Evolutionary conservation across 2,113 vertebrate species (phyloP).

Genomic region (Mus spicilegus): DNA sequence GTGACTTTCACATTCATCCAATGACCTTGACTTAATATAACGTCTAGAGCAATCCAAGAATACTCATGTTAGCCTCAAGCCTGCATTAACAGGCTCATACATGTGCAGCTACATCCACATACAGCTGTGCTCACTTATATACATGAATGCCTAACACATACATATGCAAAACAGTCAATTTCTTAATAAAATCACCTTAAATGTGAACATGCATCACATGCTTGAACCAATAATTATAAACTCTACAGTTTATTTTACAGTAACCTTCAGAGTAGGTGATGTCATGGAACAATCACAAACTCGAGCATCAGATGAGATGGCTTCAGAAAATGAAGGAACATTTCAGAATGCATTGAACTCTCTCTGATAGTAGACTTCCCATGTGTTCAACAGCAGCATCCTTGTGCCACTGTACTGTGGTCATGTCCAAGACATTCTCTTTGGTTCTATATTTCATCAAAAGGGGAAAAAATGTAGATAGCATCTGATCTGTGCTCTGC

Average conservation of each 20-base stretch:
- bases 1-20: neutral
- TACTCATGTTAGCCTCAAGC: neutral
- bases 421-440: rapidly evolving
- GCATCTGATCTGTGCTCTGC: rapidly evolving
- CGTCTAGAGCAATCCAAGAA: neutral
- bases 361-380: neutral
- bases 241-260: neutral
- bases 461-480: neutral
- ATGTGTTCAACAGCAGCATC: neutral
- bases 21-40: neutral
- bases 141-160: neutral
- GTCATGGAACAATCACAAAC: neutral
- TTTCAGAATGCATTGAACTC: neutral
- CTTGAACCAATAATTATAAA: neutral
- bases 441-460: neutral
- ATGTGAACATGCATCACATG: neutral
- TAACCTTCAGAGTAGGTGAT: neutral
- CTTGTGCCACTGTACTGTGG: neutral
- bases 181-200: neutral
- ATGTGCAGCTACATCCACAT: neutral
- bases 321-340: neutral
- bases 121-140: neutral
- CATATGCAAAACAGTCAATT: neutral
- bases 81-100: neutral
- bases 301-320: neutral